A percentile compares a stretch with the other conserved stretches of the same genome.
Evolutionary conservation across 2,797 vertebrate species (phyloP).

Genomic region (Microctenopoma lineatum): DNA sequence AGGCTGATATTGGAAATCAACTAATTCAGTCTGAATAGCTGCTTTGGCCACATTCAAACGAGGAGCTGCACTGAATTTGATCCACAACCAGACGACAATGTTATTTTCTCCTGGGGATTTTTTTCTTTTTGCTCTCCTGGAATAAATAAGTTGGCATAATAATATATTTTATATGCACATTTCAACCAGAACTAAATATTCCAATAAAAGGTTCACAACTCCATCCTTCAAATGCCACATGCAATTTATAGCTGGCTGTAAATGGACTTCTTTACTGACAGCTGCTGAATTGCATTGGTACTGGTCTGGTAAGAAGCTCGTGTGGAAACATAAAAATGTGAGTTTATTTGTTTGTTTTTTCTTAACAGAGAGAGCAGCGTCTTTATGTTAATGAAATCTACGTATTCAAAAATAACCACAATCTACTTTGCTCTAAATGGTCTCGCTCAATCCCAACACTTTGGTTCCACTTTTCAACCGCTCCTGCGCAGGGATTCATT

Average conservation of each 20-base stretch:
- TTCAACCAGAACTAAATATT: conserved; percentile 55
- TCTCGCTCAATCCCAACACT: conserved; percentile 45
- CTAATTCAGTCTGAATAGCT: conserved; percentile 25
- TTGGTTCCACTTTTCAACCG: conserved; percentile 32
- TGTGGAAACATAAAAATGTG: conserved; percentile 3
- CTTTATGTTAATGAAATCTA: conserved; percentile 49
- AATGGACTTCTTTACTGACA: conserved; percentile 52
- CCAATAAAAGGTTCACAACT: conserved; percentile 46
- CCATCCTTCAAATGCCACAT: conserved; percentile 49
- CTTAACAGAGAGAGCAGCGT: conserved; percentile 38
- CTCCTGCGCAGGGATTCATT: conserved; percentile 29
- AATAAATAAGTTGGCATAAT: conserved; percentile 50
- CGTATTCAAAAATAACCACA: conserved; percentile 42
- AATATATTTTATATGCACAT: conserved; percentile 42
- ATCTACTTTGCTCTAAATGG: conserved; percentile 36
- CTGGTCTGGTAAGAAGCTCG: conserved; percentile 12
- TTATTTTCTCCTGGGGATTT: conserved; percentile 24
- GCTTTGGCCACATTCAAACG: conserved; percentile 22
- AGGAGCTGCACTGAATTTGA: conserved; percentile 5
- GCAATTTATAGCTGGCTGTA: conserved; percentile 36
- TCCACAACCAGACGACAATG: conserved; percentile 28
- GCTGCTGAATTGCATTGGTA: conserved; percentile 55
- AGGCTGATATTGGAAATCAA: conserved; percentile 18
- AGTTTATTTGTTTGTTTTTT: conserved; percentile 12
- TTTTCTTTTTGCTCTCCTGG: conserved; percentile 5